Base-by-base conservation (phyloP, 2,797 vertebrate species). In the Chaunax sp. region DNA sequence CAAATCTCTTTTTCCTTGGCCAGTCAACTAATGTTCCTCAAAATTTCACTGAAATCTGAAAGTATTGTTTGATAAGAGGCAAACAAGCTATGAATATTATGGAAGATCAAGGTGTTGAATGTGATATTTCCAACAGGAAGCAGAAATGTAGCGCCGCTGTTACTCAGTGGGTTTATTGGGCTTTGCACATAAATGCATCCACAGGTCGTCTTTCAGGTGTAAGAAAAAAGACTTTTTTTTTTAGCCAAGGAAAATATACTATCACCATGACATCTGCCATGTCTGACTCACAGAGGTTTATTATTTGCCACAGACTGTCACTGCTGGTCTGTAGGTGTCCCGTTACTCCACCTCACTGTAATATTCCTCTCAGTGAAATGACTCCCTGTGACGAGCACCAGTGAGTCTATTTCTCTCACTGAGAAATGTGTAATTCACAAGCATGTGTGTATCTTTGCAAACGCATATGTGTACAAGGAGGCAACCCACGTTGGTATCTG, bases 341-440 rank as follows among this genome's bases (percentile, higher is more conserved):
- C 30, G 54, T 88, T 84, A 75, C 83, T 75, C 57, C 64, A 73
- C 71, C 82, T 74, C 60, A 64, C 69, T 80, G 68, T 67, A 72
- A 81, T 78, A 75, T 75, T 78, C 62, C 67, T 63, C 74, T 73
- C 71, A 41, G 25, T 85, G 64, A 80, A 79, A 76, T 62, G 54
- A 75, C 78, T 73, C 57, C 64, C 64, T 77, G 40, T 47, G 49
- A 66, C 70, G 71, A 87, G 82, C 72, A 61, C 81, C 83, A 56
- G 38, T 72, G 76, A 78, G 57, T 81, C 57, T 33, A 44, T 82
- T 82, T 86, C 77, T 75, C 78, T 82, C 62, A 14, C 68, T 66
- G 69, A 73, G 64, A 65, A 64, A 76, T 50, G 26, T 54, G 45
- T 69, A 67, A 58, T 35, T 6, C 54, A 40, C 30, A 16, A 46